A percentile compares a stretch with the other conserved stretches of the same genome.
Conservation (phyloP, 2,113 vertebrate genomes). For the Crotalus helleri region DNA sequence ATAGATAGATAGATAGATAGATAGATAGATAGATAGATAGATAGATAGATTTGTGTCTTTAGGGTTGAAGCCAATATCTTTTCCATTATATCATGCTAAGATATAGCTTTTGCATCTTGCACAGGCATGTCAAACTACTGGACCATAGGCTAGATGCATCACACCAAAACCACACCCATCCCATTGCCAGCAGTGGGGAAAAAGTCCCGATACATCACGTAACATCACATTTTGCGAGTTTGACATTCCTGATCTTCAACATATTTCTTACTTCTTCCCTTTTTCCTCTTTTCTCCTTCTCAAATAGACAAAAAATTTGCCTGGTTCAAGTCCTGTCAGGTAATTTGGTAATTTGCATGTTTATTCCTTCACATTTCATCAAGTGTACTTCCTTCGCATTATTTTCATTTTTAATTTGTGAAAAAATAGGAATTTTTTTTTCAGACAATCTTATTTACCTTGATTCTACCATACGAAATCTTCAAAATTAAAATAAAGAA, state of each 20-base stretch:
- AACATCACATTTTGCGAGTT: no score
- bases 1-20: no score
- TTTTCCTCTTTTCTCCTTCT: background rate
- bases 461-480: background rate
- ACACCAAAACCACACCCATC: no score
- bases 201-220: no score
- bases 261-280: background rate
- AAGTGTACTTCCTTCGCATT: background rate
- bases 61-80: background rate
- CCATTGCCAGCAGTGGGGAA: no score
- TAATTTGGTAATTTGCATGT: background rate
- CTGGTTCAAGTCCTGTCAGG: background rate
- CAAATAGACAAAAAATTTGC: background rate
- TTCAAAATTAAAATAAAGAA: background rate
- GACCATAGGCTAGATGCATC: no score
- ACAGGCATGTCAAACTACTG: no score
- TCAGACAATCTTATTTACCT: background rate
- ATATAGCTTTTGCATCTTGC: background rate
- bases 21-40: no score
- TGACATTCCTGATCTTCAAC: no score
- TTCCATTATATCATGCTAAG: background rate
- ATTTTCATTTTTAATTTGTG: background rate
- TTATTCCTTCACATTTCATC: background rate
- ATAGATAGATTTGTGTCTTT: background rate
- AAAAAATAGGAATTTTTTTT: background rate